Base-by-base conservation (phyloP, 2,888 invertebrate genomes). In the Ochlodes sylvanus region DNA sequence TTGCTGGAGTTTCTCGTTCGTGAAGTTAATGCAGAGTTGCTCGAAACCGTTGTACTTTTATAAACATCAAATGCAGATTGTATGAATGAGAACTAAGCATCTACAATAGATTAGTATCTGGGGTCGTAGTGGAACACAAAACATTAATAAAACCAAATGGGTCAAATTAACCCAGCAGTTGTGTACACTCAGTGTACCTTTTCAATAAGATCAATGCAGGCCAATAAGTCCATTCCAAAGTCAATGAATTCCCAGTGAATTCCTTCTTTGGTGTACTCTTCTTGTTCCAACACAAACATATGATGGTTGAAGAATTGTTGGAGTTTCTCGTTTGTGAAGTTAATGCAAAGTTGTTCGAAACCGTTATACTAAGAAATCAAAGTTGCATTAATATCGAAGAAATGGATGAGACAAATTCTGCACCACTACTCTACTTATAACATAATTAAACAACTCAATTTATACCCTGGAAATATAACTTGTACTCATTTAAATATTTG, bases 231-330 rank as follows among this genome's bases (percentile, higher is more conserved):
- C 97, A 99, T 98, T 94, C 99, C 99, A 93, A 99, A 99, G 95
- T 99, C 99, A 95, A 99, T 99, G 94, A 99, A 99, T 89, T 96
- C 96, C 99, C 99, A 99, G 85, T 97, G 95, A 94, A 99, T 99
- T 86, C 99, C 99, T 94, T 99, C 99, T 87, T 95, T 96, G 88
- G 97, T 98, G 95, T 99, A 99, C 91, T 99, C 99, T 94, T 99
- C 99, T 96, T 99, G 99, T 94, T 99, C 99, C 93, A 99, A 95
- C 79, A 99, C 99, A 94, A 99, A 99, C 99, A 99, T 99, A 96
- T 98, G 97, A 94, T 99, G 99, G 95, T 99, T 99, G 96, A 99
- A 99, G 95, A 99, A 99, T 94, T 99, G 99, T 95, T 99, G 99
- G 81, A 99, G 96, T 95, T 99, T 98, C 94, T 99, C 99, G 94